Evolutionary conservation across 2,113 vertebrate genomes (phyloP), one percentile per base, ranked within the genome.

Genomic region (Chaetodon trifascialis): DNA sequence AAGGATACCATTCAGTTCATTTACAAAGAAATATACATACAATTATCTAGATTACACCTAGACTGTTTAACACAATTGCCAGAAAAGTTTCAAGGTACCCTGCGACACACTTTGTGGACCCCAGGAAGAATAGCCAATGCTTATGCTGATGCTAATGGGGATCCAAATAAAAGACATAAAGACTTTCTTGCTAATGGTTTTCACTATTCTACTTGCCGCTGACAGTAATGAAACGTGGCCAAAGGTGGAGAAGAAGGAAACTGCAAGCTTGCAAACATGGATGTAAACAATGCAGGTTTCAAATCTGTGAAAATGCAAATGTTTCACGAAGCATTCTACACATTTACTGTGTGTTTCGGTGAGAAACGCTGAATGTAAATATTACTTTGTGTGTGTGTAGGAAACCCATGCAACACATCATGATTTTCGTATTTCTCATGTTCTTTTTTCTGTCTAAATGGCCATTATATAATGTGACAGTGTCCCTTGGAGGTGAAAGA

Each of bases 401-500:
- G 16, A 67, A 56, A 56, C 4, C n/a, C n/a, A n/a, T n/a, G n/a
- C n/a, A 52, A 54, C 34, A 11, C 36, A 11, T 54, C 36, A n/a
- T 17, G 30, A 16, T 67, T 8, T n/a, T 46, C 56, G 42, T 30
- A 60, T 51, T n/a, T 30, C 46, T 46, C 15, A 10, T 40, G 11
- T 6, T n/a, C 40, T 38, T 56, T 56, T 23, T 54, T 23, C 55
- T 54, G 70, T 55, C 12, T 17, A 56, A 80, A 65, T 15, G 14
- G 21, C 60, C 30, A 17, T 66, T 40, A 15, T 30, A 38, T 63
- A 47, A 64, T 73, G 15, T 51, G 8, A 65, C 42, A 30, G 19
- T 73, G 51, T 65, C 11, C 58, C 12, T 42, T 3, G 17, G 56
- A 63, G 77, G 14, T 55, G 59, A 55, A 49, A 8, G 51, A 71